These are phyloP conservation scores for Lithobates sylvaticus DNA, from an alignment of 2,797 vertebrate genomes.

Conservation along the genomic window DNA sequence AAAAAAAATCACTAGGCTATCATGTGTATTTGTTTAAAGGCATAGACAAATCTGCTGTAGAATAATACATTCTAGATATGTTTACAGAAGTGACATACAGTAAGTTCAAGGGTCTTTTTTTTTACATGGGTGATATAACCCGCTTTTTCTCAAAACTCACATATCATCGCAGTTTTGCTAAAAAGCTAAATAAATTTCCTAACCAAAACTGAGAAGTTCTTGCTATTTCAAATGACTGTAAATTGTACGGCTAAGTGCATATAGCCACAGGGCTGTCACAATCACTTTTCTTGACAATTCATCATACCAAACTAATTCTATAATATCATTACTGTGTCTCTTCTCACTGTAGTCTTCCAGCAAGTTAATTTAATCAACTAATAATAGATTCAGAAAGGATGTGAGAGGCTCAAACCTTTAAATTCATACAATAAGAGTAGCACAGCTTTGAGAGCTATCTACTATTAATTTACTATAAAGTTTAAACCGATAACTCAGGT, in stretches of 20 bases:
- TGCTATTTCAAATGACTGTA: constrained; percentile 87
- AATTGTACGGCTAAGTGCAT: constrained; percentile 88
- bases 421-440: constrained; percentile 78
- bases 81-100: constrained; percentile 68
- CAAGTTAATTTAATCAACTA: constrained; percentile 97
- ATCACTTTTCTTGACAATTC: constrained; percentile 95
- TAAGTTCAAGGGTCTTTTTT: constrained; percentile 68
- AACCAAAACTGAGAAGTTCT: constrained; percentile 91
- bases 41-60: constrained; percentile 70
- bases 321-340: constrained; percentile 95
- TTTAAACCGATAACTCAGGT: constrained; percentile 63
- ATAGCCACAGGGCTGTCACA: constrained; percentile 93
- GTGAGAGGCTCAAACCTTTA: constrained; percentile 79
- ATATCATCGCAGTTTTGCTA: constrained; percentile 77
- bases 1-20: constrained; percentile 66
- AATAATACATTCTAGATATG: constrained; percentile 66
- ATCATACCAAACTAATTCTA: constrained; percentile 98
- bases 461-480: constrained; percentile 69
- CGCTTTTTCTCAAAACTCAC: constrained; percentile 64
- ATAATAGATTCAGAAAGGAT: constrained; percentile 92
- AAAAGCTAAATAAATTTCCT: constrained; percentile 79
- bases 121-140: constrained; percentile 66
- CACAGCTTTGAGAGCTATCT: constrained; percentile 68
- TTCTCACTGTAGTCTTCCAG: constrained; percentile 92
- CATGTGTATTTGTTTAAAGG: constrained; percentile 71